Evolutionary conservation across 2,797 vertebrate species (phyloP), one percentile per base, ranked within the genome.

Genomic region (Anguilla obscura): DNA sequence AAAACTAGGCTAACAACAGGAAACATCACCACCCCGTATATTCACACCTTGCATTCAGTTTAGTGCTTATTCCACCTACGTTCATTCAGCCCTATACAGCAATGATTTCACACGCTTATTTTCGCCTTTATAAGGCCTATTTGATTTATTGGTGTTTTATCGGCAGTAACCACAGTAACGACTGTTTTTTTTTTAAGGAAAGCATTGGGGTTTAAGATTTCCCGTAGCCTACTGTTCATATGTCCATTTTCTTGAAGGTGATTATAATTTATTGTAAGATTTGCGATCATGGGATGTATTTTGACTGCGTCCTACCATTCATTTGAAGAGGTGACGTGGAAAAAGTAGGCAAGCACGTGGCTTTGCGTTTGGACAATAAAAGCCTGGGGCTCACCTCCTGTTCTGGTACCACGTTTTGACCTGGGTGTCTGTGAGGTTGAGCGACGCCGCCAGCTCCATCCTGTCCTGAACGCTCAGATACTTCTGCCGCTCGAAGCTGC

Each of bases 321-420:
- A 1, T 69, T 40, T 45, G 74, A 79, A 79, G 36, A 79, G 33
- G 5, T 18, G 33, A 79, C 16, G 3, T 21, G 16, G 33, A 79
- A 50, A 84, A 54, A 30, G 36, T 24, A 48, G 3, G 40, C 21
- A 18, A 36, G 83, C 48, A 56, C 27, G n/a, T 58, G 27, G 4
- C 52, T 54, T 50, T 56, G 12, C 24, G 12, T 84, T 30, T 58
- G 50, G 50, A 58, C 50, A 27, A 2, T 56, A 58, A 84, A 54
- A 30, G 12, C 48, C 80, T 83, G 85, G 60, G 60, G 52, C 84
- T 96, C 95, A 99, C 98, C 98, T 98, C 91, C 98, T 95, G 96
- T 99, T 99, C 96, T 99, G 98, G 96, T 99, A 99, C 98, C 98
- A 99, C 92, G 98, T 99, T 95, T 99, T 99, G 93, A 99, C 98